Evolutionary conservation across 2,888 invertebrate species (phyloP), one percentile per base, ranked within the genome.

Genomic region (Troides helena): DNA sequence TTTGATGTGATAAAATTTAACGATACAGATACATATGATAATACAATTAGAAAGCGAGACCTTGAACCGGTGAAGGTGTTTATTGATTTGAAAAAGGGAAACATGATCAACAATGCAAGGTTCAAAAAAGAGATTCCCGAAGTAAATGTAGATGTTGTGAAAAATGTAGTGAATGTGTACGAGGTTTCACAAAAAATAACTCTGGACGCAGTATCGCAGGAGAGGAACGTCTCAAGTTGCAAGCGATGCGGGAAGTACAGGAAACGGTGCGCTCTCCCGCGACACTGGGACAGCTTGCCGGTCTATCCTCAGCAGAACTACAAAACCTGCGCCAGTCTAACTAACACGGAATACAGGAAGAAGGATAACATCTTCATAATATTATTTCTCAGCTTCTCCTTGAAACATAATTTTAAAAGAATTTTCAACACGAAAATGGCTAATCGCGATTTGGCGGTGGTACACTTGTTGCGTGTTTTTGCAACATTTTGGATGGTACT

Each of bases 401-500:
- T 93, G 1, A 85, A 83, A 62, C 87, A 89, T 25, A 89, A 89
- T 60, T 86, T 87, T 83, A 83, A 81, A 70, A 88, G 89, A 73
- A 84, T 93, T 7, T 90, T 91, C 63, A 91, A 91, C 69, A 90
- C 87, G 12, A 90, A 88, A 46, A 87, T 87, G 74, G 92, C 93
- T 12, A 90, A 87, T 68, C 93, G 93, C 71, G 93, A 94, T 63
- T 75, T 94, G 68, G 86, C 93, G 3, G 81, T 93, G 14, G 92
- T 95, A 61, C 95, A 95, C 76, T 93, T 94, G 0, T 80, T 95
- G 72, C 94, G 94, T 79, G 93, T 95, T 21, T 78, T 95, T 5
- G 94, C 95, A 61, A 94, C 96, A 72, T 87, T 95, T 62, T 95
- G 95, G 94, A 93, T 96, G 12, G 94, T 96, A 73, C 91, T 94